Conservation (phyloP, 2,113 vertebrate genomes). For the Motacilla tschutschensis region DNA sequence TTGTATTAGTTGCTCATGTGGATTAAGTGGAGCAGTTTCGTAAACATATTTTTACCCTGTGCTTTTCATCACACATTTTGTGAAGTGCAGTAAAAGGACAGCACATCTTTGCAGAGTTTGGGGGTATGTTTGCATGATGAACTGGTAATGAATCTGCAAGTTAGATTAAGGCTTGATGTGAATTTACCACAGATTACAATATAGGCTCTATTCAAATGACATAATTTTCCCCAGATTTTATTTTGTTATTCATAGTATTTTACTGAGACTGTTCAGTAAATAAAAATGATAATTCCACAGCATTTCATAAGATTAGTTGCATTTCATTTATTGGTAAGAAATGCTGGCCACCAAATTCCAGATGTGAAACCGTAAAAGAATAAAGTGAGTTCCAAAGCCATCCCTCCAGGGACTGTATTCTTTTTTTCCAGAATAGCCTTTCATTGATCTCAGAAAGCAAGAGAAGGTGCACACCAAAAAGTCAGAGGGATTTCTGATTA, state of each 20-base stretch:
- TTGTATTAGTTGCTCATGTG: conserved; percentile 4
- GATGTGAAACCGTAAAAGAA: neutral
- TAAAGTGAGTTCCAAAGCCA: neutral
- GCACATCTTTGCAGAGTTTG: neutral
- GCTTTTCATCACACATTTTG: conserved; percentile 17
- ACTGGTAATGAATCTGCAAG: neutral
- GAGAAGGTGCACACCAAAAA: neutral
- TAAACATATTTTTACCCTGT: conserved; percentile 18
- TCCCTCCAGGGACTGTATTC: neutral
- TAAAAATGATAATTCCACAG: neutral
- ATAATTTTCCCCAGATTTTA: neutral
- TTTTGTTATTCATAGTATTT: neutral
- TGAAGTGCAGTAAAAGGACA: conserved; percentile 21
- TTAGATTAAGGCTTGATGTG: neutral
- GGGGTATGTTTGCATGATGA: neutral
- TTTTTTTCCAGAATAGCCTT: neutral
- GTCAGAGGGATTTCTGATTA: neutral
- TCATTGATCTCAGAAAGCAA: neutral
- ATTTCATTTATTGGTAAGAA: neutral
- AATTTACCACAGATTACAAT: neutral
- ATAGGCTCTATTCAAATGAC: neutral
- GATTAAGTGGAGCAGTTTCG: neutral
- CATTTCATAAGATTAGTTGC: neutral
- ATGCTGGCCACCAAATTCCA: neutral
- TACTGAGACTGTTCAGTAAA: neutral